Conservation (phyloP, 2,797 vertebrate species). For the Oreonectes daqikongensis region DNA sequence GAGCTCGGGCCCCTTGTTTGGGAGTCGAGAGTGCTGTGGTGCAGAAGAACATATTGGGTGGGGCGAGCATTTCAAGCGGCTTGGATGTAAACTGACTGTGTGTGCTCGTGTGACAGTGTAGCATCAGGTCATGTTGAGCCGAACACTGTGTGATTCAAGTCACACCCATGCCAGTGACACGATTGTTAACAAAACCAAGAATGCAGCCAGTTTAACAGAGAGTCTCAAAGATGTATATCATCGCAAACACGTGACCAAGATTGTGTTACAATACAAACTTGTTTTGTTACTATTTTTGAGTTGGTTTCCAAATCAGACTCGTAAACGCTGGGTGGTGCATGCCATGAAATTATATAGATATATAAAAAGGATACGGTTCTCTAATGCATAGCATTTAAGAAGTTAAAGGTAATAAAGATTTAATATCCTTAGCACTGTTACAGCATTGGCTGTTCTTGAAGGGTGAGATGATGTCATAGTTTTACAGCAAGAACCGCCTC, state of each 20-base stretch:
- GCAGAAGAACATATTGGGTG: slow-evolving; percentile 64
- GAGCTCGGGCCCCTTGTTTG: slow-evolving; percentile 73
- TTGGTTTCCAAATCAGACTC: not conserved
- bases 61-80: slow-evolving; percentile 72
- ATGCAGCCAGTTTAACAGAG: slow-evolving; percentile 18
- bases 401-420: not conserved
- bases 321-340: not conserved
- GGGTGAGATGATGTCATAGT: slow-evolving; percentile 69
- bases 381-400: not conserved
- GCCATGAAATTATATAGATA: not conserved
- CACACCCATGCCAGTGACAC: slow-evolving; percentile 64
- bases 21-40: slow-evolving; percentile 61
- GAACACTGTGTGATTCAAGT: slow-evolving; percentile 62
- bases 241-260: not conserved
- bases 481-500: slow-evolving; percentile 63
- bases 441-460: slow-evolving; percentile 5
- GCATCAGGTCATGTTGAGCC: slow-evolving; percentile 64
- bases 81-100: slow-evolving; percentile 54
- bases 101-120: slow-evolving; percentile 57
- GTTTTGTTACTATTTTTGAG: not conserved
- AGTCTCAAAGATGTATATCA: slow-evolving; percentile 49
- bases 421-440: not conserved
- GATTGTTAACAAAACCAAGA: slow-evolving; percentile 60
- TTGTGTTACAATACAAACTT: slow-evolving; percentile 1
- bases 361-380: not conserved